phyloP scores from a whole-genome alignment of 2,113 vertebrate species.

The Anguilla rostrata region DNA sequence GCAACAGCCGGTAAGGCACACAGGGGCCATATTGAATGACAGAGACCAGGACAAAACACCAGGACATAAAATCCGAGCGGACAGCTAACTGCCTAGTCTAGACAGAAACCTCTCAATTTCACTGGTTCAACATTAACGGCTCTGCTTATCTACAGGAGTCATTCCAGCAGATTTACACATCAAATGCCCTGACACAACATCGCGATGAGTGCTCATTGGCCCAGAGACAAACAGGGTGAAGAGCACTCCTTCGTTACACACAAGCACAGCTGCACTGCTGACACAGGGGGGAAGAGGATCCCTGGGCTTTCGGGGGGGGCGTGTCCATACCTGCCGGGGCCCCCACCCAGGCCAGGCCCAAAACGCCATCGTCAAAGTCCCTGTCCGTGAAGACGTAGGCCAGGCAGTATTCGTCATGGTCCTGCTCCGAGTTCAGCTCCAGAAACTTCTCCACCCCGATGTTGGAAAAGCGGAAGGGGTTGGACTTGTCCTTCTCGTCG shows the following conservation, averaged over 20 bases:
- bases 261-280: background rate
- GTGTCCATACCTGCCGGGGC: constrained; percentile 86
- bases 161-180: no score
- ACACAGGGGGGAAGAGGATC: background rate
- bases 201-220: no score
- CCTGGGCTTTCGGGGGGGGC: background rate
- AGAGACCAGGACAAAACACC: no score
- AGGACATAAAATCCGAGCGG: no score
- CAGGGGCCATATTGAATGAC: no score
- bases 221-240: no score
- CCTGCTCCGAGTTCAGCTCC: constrained; percentile 97
- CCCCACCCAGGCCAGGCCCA: constrained; percentile 97
- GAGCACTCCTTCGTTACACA: background rate
- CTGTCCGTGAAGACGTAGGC: constrained; percentile 98
- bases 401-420: constrained; percentile 97
- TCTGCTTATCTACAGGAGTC: no score
- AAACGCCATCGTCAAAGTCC: constrained; percentile 96
- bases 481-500: constrained; percentile 85
- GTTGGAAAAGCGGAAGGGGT: constrained; percentile 96
- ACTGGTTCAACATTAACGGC: no score
- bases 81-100: no score
- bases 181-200: no score
- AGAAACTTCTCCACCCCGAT: constrained; percentile 98
- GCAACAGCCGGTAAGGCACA: no score
- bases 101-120: no score